These are phyloP conservation scores for Saxidomus purpurata DNA, from an alignment of 1,140 invertebrate species.

Conservation along the genomic window DNA sequence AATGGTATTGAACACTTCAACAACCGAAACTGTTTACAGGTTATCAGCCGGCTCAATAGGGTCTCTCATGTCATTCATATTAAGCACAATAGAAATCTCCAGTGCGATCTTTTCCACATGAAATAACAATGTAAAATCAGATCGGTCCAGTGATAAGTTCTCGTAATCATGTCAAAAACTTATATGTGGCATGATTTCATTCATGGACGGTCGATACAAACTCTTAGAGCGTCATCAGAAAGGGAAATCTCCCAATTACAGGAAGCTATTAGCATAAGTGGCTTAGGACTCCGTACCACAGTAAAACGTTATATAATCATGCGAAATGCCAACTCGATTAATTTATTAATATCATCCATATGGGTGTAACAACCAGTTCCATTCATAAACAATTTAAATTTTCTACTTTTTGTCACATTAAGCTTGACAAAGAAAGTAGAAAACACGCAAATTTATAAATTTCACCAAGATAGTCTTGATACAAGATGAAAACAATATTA, in stretches of 20 bases:
- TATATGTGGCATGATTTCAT: not conserved
- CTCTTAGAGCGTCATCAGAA: not conserved
- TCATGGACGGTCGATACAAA: not conserved
- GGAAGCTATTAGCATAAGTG: slow-evolving; percentile 18
- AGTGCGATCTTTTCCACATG: not conserved
- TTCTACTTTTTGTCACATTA: too few species aligned
- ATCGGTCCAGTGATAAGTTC: not conserved
- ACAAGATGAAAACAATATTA: too few species aligned
- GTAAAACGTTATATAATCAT: not conserved
- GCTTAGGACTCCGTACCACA: not conserved
- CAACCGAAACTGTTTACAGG: not conserved
- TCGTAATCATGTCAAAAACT: slow-evolving; percentile 26
- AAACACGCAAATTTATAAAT: too few species aligned
- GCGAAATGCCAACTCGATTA: not conserved
- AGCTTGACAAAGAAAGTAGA: too few species aligned
- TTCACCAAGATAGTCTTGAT: too few species aligned
- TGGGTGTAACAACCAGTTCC: not conserved
- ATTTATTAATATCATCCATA: not conserved
- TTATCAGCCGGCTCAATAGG: not conserved
- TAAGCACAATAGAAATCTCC: not conserved
- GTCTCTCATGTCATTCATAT: not conserved
- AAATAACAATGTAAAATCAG: not conserved
- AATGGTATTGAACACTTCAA: too few species aligned
- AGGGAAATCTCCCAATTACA: not conserved
- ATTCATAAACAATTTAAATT: too few species aligned